These are phyloP conservation scores for Homarus gammarus DNA, from an alignment of 2,888 invertebrate species.

Conservation along the genomic window DNA sequence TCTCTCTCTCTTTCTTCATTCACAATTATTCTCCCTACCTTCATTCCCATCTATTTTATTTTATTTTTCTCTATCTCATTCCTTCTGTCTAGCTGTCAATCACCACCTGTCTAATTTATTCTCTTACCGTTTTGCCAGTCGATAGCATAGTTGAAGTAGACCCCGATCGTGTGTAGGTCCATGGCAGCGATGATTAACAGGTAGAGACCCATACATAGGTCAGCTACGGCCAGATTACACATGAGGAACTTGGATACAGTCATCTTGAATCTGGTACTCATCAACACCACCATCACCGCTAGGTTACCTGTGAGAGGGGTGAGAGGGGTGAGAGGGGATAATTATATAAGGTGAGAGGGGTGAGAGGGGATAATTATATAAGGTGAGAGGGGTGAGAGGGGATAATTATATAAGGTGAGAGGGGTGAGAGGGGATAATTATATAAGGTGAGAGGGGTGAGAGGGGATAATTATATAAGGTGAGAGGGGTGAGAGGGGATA, in stretches of 20 bases:
- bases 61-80: not conserved
- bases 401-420: too few species aligned
- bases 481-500: too few species aligned
- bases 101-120: too few species aligned
- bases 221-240: slow-evolving; percentile 92
- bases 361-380: too few species aligned
- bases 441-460: too few species aligned
- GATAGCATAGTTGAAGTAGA: slow-evolving; percentile 93
- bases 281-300: slow-evolving; percentile 88
- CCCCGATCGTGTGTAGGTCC: slow-evolving; percentile 90
- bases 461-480: too few species aligned
- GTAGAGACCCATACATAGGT: slow-evolving; percentile 92
- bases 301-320: slow-evolving; percentile 83
- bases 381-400: too few species aligned
- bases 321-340: not conserved
- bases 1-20: not conserved
- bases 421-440: too few species aligned
- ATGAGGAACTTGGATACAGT: slow-evolving; percentile 86
- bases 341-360: too few species aligned
- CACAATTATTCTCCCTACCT: not conserved
- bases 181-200: slow-evolving; percentile 90
- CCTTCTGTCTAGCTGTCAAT: not conserved
- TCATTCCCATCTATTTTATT: not conserved
- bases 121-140: slow-evolving; percentile 89
- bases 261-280: slow-evolving; percentile 81